Evolutionary conservation across 2,113 vertebrate genomes (phyloP).

Genomic region (Nannospalax galili): DNA sequence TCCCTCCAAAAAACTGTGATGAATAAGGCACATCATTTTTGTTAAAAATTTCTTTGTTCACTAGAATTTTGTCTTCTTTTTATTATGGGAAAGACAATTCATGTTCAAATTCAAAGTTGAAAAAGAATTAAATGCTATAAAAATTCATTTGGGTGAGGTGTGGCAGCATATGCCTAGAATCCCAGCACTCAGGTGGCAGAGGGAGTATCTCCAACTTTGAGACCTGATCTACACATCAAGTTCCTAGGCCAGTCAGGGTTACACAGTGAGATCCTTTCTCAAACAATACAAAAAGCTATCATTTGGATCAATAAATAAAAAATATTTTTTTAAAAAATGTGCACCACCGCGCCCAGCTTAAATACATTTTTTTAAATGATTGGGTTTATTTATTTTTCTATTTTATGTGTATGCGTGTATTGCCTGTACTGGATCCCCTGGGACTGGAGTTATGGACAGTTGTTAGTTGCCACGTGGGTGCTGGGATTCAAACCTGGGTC

Average conservation of each 20-base stretch:
- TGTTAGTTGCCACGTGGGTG: too few relatives aligned
- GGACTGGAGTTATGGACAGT: too few relatives aligned
- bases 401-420: too few relatives aligned
- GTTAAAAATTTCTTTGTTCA: slow-evolving; percentile 5
- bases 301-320: slow-evolving; percentile 14
- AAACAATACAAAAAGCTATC: neutral
- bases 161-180: neutral
- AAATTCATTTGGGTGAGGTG: neutral
- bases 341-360: too few relatives aligned
- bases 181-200: neutral
- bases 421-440: too few relatives aligned
- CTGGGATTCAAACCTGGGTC: too few relatives aligned
- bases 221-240: neutral
- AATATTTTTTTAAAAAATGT: too few relatives aligned
- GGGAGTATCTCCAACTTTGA: neutral
- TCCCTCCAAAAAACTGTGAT: neutral
- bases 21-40: neutral
- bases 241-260: neutral
- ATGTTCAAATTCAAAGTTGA: neutral
- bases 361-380: too few relatives aligned
- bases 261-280: neutral
- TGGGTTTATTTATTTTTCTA: too few relatives aligned
- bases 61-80: neutral
- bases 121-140: slow-evolving; percentile 36
- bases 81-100: neutral